These are phyloP conservation scores for Drosophila longiperda DNA, from an alignment of 2,888 invertebrate species.

Conservation along the genomic window DNA sequence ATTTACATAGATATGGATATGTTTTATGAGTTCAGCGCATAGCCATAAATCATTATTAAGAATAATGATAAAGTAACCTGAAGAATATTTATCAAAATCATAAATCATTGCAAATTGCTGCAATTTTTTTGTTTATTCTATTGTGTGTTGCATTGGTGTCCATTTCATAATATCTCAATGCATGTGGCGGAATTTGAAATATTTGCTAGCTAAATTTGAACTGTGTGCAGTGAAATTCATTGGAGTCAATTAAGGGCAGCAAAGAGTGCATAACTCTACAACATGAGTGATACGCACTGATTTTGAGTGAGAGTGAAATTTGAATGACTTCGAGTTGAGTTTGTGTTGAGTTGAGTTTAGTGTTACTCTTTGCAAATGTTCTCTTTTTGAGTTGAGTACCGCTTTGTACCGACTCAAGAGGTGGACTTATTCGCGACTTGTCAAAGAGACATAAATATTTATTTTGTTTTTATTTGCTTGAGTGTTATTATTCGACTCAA, in stretches of 20 bases:
- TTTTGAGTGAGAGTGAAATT: background rate
- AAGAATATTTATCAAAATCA: slow-evolving; percentile 76
- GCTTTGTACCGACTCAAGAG: slow-evolving; percentile 9
- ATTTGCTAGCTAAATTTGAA: slow-evolving; percentile 52
- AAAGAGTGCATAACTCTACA: background rate
- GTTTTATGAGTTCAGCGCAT: slow-evolving; percentile 14
- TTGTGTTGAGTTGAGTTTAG: background rate
- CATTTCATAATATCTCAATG: slow-evolving; percentile 58
- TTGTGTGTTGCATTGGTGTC: slow-evolving; percentile 15
- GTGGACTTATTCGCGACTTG: background rate
- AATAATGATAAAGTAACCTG: slow-evolving; percentile 75
- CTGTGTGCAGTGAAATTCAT: slow-evolving; percentile 37
- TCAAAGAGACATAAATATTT: background rate
- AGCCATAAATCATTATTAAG: slow-evolving; percentile 71
- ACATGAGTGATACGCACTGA: background rate
- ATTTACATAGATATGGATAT: slow-evolving; percentile 2
- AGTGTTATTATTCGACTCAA: background rate
- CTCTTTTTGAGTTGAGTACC: background rate
- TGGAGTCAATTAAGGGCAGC: background rate
- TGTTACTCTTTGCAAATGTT: background rate
- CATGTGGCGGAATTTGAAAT: slow-evolving; percentile 41
- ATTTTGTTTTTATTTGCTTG: background rate
- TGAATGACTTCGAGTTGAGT: background rate
- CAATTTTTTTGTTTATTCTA: slow-evolving; percentile 40
- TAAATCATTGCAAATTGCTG: slow-evolving; percentile 73